These are phyloP conservation scores for Catalaphyllia jardinei DNA, from an alignment of 64 coral and sea anemone species.

Conservation along the genomic window DNA sequence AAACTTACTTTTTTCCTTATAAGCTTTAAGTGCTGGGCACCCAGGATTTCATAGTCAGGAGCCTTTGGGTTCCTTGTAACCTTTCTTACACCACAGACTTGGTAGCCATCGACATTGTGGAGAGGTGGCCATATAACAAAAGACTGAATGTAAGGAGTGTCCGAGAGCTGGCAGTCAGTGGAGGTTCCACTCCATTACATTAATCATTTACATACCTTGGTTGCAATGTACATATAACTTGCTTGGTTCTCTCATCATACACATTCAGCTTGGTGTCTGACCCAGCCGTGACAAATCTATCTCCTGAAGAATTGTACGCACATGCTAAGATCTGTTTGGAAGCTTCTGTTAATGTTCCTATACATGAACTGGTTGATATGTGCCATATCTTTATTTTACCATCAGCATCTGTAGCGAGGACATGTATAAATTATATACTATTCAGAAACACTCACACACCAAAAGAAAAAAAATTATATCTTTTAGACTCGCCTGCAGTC, in stretches of 20 bases:
- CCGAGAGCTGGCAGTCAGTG: too few species aligned
- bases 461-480: not conserved
- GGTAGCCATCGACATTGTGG: too few species aligned
- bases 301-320: conserved; percentile 70
- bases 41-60: too few species aligned
- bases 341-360: conserved; percentile 73
- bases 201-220: conserved; percentile 69
- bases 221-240: conserved; percentile 70
- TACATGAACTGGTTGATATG: conserved; percentile 77
- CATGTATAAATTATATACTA: not conserved
- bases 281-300: conserved; percentile 89
- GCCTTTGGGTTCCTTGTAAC: too few species aligned
- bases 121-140: too few species aligned
- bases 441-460: not conserved
- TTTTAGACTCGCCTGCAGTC: too few species aligned
- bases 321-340: conserved; percentile 86
- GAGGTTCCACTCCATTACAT: too few species aligned
- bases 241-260: conserved; percentile 94
- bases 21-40: too few species aligned
- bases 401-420: conserved; percentile 78
- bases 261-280: conserved; percentile 80
- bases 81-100: too few species aligned
- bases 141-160: too few species aligned
- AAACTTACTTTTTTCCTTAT: too few species aligned
- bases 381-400: conserved; percentile 97